These are phyloP conservation scores for Xylota segnis DNA, from an alignment of 2,888 invertebrate species.

Conservation along the genomic window DNA sequence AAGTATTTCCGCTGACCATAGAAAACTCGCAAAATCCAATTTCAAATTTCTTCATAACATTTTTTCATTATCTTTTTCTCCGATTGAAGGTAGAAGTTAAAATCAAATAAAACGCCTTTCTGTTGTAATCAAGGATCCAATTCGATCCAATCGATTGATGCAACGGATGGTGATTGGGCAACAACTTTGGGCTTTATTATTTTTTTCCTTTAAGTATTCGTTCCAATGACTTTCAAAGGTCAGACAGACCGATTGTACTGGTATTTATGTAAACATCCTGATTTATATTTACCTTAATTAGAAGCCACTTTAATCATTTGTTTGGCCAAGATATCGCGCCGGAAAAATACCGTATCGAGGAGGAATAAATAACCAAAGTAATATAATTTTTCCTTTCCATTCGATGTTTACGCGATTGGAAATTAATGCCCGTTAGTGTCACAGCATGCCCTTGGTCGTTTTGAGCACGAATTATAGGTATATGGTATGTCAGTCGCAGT, in stretches of 20 bases:
- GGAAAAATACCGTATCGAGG: neutral
- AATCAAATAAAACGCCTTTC: constrained; percentile 13
- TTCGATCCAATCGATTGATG: constrained; percentile 11
- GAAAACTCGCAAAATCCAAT: neutral
- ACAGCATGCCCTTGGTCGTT: constrained; percentile 1
- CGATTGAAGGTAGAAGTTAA: neutral
- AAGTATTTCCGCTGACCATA: neutral
- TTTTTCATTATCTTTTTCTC: constrained; percentile 15
- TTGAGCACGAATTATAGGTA: constrained; percentile 1
- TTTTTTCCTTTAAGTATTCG: neutral
- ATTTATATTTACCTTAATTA: constrained; percentile 31
- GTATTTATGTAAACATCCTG: neutral
- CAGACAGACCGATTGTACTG: neutral
- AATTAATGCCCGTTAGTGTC: constrained; percentile 1
- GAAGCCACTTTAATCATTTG: constrained; percentile 9
- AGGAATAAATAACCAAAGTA: neutral
- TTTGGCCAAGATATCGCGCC: neutral
- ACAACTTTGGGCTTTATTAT: neutral
- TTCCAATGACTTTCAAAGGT: constrained; percentile 6
- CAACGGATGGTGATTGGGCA: neutral
- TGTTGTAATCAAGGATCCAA: constrained; percentile 13
- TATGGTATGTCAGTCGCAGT: constrained; percentile 6
- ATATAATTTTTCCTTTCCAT: neutral
- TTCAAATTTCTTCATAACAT: constrained; percentile 24
- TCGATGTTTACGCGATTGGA: neutral